Conservation (phyloP, 2,113 vertebrate genomes). For the Pachycephala philippinensis region DNA sequence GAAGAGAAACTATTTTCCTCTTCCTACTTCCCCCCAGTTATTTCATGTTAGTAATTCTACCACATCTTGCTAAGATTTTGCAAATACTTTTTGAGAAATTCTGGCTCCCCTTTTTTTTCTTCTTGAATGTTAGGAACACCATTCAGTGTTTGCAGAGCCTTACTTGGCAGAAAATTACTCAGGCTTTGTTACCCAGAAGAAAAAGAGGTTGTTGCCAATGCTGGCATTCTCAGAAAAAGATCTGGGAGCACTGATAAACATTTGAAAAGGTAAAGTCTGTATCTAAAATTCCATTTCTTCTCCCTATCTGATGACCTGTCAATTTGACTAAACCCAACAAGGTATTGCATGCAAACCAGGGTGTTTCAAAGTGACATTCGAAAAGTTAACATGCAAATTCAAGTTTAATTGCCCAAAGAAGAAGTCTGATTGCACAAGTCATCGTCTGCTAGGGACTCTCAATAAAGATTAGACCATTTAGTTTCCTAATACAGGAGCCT, state of each 20-base stretch:
- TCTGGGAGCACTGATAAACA: background rate
- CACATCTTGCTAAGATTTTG: background rate
- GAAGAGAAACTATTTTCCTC: background rate
- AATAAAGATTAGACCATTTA: background rate
- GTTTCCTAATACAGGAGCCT: background rate
- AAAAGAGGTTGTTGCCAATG: background rate
- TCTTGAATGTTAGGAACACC: background rate
- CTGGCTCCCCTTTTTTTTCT: background rate
- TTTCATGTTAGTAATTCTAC: background rate
- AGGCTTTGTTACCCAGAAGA: background rate
- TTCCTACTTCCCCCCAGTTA: fast-evolving
- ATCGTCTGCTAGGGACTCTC: background rate
- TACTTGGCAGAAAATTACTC: background rate
- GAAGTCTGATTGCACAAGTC: background rate
- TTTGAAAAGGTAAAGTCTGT: background rate
- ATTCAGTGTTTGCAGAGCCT: background rate
- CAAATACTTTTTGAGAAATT: background rate
- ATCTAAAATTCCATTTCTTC: background rate
- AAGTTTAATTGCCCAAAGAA: background rate
- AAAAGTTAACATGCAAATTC: background rate
- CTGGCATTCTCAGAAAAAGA: background rate
- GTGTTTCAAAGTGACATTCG: background rate
- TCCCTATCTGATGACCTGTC: background rate
- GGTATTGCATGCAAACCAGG: background rate
- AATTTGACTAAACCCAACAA: background rate